These are phyloP conservation scores for Brachirus orientalis DNA, from an alignment of 2,113 vertebrate species.

Conservation along the genomic window DNA sequence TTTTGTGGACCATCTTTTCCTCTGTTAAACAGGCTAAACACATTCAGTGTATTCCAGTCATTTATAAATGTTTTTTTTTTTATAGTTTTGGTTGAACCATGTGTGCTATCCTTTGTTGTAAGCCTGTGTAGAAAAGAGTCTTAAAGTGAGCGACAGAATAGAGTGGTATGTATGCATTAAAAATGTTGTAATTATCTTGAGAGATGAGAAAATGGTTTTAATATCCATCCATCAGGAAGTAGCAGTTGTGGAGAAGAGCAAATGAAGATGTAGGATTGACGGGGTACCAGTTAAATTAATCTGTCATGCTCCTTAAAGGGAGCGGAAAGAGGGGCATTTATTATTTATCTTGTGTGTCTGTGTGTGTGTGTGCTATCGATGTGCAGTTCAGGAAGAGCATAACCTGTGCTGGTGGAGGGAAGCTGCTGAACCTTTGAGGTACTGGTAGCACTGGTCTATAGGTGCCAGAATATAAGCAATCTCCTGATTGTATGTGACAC, in stretches of 20 bases:
- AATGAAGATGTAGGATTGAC: conserved; percentile 64
- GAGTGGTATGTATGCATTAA: conserved; percentile 29
- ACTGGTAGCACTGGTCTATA: conserved; percentile 37
- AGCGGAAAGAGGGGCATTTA: conserved; percentile 38
- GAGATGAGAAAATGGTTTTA: conserved; percentile 63
- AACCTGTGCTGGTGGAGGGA: conserved; percentile 25
- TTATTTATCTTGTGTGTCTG: conserved; percentile 61
- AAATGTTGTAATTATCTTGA: conserved; percentile 57
- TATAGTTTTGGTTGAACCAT: conserved; percentile 25
- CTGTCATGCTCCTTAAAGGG: conserved; percentile 55
- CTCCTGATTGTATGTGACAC: conserved; percentile 20
- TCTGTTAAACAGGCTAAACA: conserved; percentile 20
- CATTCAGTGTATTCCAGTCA: conserved; percentile 50
- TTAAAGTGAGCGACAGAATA: not conserved
- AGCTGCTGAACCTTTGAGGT: conserved; percentile 24
- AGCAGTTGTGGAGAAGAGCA: conserved; percentile 19
- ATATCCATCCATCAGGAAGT: conserved; percentile 42
- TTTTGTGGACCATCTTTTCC: not conserved
- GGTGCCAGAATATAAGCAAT: not conserved
- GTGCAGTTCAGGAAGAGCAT: conserved; percentile 24
- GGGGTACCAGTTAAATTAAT: conserved; percentile 54
- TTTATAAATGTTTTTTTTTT: conserved; percentile 18
- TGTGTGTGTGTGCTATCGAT: conserved; percentile 27
- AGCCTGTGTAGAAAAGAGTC: conserved; percentile 5
- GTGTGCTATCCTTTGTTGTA: not conserved